Base-by-base conservation (phyloP, 2,113 vertebrate species). In the Eublepharis macularius region DNA sequence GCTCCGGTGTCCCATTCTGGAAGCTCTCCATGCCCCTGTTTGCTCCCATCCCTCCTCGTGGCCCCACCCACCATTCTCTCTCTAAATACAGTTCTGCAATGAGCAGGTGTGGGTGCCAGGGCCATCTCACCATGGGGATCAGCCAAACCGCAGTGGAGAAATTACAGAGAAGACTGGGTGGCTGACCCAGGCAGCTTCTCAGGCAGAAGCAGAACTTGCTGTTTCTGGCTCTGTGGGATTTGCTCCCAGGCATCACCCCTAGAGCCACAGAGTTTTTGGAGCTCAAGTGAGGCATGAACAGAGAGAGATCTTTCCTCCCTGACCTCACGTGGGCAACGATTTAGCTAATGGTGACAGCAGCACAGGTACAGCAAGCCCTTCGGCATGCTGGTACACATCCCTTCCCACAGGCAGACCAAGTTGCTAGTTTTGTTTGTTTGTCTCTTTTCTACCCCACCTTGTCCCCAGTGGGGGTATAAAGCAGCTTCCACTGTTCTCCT, bases 31-130 rank as follows among this genome's bases (percentile, higher is more conserved):
- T 57, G 47, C 57, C 24, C 32, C 47, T 76, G 39, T 72, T 73
- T 73, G 34, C 84, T 63, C 17, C 76, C 73, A 54, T 73, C 17
- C 68, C 34, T 80, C 76, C 60, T 51, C 39, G 82, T 0, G 1
- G 66, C 77, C 72, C 90, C 66, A 92, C 90, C 83, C 0, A 84
- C 54, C 73, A 89, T 83, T 4, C 0, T 41, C 2, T 85, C 89
- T 91, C 91, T 93, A 94, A 94, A 95, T 95, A 93, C 90, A 90
- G 76, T 2, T 49, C 41, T 0, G 1, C 92, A 94, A 93, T 92
- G 86, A 94, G 86, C 13, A 77, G 92, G 80, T 93, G 73, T 57
- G 0, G 0, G 14, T 91, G 93, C 92, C 91, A 94, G 76, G 39
- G 51, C 72, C 47, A 32, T 73, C 76, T 34, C 3, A 39, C n/a